A percentile compares a stretch with the other conserved stretches of the same genome.
Conservation (phyloP, 2,888 invertebrate genomes). For the Machimus atricapillus region DNA sequence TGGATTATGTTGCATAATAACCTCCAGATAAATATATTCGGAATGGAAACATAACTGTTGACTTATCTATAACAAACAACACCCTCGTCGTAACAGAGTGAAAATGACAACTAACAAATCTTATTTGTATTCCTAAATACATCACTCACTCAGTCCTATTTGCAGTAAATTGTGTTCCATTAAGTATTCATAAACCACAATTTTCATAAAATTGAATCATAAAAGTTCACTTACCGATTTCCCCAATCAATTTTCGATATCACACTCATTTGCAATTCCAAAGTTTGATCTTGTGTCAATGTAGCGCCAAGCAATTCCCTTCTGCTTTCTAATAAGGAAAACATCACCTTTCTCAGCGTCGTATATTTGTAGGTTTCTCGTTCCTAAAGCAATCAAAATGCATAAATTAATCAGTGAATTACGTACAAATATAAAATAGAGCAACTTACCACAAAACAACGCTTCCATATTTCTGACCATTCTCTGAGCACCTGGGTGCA, state of each 20-base stretch:
- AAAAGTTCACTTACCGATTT: slow-evolving; percentile 77
- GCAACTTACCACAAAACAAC: slow-evolving; percentile 81
- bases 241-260: slow-evolving; percentile 96
- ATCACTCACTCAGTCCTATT: not conserved
- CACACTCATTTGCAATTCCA: slow-evolving; percentile 83
- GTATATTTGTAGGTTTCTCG: slow-evolving; percentile 85
- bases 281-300: slow-evolving; percentile 88
- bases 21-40: too few species aligned
- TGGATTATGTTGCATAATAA: too few species aligned
- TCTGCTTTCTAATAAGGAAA: slow-evolving; percentile 85
- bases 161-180: not conserved
- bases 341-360: slow-evolving; percentile 87
- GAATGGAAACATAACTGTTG: too few species aligned
- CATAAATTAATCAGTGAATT: not conserved
- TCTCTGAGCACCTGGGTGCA: slow-evolving; percentile 90
- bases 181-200: not conserved
- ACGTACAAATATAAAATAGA: not conserved
- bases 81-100: too few species aligned
- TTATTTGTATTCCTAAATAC: not conserved
- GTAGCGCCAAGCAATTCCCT: slow-evolving; percentile 86
- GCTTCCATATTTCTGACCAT: slow-evolving; percentile 94
- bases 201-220: not conserved
- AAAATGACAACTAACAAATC: not conserved
- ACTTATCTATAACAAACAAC: too few species aligned
- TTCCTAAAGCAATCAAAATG: slow-evolving; percentile 66